These are phyloP conservation scores for Eristalinus sepulchralis DNA, from an alignment of 2,888 invertebrate species.

Conservation along the genomic window DNA sequence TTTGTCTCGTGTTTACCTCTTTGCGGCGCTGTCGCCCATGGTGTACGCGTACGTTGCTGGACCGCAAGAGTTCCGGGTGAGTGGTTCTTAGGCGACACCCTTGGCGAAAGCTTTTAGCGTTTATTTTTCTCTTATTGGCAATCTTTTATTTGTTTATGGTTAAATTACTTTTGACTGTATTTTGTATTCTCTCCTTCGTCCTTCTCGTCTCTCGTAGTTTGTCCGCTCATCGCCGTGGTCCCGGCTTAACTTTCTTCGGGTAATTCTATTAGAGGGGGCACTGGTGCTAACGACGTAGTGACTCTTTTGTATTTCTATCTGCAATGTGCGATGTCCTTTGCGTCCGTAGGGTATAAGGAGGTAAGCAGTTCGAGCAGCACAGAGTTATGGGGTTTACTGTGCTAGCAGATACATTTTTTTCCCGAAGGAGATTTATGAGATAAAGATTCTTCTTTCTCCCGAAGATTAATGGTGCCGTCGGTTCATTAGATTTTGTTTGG, in stretches of 20 bases:
- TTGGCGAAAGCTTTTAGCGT: constrained; percentile 67
- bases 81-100: constrained; percentile 26
- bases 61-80: not conserved
- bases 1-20: constrained; percentile 61
- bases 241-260: not conserved
- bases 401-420: constrained; percentile 21
- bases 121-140: constrained; percentile 67
- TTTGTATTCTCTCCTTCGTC: constrained; percentile 2
- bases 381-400: constrained; percentile 3
- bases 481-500: constrained; percentile 61
- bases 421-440: constrained; percentile 65
- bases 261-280: constrained; percentile 53
- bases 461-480: constrained; percentile 66
- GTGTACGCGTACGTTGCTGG: not conserved
- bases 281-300: constrained; percentile 54
- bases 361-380: constrained; percentile 15
- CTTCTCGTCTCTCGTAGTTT: not conserved
- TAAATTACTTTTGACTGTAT: constrained; percentile 62
- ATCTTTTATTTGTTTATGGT: constrained; percentile 71
- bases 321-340: not conserved
- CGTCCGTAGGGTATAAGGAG: constrained; percentile 2
- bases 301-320: not conserved
- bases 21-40: constrained; percentile 25
- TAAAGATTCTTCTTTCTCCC: constrained; percentile 45
- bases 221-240: not conserved